These are phyloP conservation scores for Drosophila tristis DNA, from an alignment of 1,140 invertebrate species.

Conservation along the genomic window DNA sequence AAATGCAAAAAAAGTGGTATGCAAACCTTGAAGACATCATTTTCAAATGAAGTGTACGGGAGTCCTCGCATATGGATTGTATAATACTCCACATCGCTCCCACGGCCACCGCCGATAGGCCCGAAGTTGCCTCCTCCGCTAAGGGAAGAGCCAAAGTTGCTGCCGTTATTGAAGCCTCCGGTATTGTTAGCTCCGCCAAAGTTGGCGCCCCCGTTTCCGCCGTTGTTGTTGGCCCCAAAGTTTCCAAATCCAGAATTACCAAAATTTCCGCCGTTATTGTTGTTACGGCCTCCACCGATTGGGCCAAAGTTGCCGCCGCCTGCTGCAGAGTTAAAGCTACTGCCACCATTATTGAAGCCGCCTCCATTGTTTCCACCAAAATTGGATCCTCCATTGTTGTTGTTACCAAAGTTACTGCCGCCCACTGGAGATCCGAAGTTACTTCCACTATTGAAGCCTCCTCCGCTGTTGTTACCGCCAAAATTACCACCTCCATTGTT, in stretches of 20 bases:
- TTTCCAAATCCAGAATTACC: conserved; percentile 51
- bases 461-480: conserved; percentile 56
- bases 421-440: conserved; percentile 39
- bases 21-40: conserved; percentile 78
- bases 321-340: conserved; percentile 48
- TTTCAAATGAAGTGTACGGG: conserved; percentile 81
- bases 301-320: conserved; percentile 56
- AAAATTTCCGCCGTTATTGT: conserved; percentile 52
- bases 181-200: conserved; percentile 37
- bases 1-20: too few species aligned
- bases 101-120: conserved; percentile 63
- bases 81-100: conserved; percentile 68
- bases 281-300: conserved; percentile 63
- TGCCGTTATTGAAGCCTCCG: conserved; percentile 50
- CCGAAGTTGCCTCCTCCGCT: conserved; percentile 64
- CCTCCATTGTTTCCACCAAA: conserved; percentile 46
- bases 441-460: conserved; percentile 59
- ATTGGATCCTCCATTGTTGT: conserved; percentile 56
- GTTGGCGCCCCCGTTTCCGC: conserved; percentile 45
- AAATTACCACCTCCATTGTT: conserved; percentile 71
- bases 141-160: conserved; percentile 33
- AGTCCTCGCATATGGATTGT: conserved; percentile 80
- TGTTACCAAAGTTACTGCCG: conserved; percentile 44
- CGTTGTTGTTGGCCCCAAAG: conserved; percentile 47
- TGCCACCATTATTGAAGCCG: conserved; percentile 53